These are phyloP conservation scores for Galeopterus variegatus DNA, from an alignment of 2,113 vertebrate genomes.

Conservation along the genomic window DNA sequence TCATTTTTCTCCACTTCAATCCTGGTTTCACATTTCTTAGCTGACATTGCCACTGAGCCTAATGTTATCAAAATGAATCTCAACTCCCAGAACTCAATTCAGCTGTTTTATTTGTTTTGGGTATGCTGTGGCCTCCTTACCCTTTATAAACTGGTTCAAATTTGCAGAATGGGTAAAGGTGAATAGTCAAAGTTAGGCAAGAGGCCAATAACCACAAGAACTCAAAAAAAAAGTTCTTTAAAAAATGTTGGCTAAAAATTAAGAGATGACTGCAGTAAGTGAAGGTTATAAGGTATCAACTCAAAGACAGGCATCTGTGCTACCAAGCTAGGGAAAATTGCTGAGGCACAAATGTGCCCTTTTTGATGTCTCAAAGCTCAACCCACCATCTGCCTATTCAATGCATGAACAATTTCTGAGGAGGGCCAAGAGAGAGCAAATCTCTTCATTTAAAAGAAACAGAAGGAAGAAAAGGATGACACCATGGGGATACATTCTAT, in stretches of 20 bases:
- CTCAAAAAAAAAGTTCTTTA: constrained; percentile 1
- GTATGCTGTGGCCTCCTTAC: background rate
- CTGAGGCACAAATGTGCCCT: constrained; percentile 61
- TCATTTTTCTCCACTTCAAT: background rate
- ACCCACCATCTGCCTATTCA: constrained; percentile 75
- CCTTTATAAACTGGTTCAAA: background rate
- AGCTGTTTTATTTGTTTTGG: background rate
- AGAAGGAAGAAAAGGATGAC: constrained; percentile 52
- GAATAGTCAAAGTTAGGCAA: background rate
- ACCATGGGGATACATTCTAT: constrained; percentile 59
- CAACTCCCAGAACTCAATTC: background rate
- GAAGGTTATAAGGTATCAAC: background rate
- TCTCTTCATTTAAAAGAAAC: constrained; percentile 66
- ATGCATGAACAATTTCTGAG: constrained; percentile 44
- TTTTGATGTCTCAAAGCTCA: constrained; percentile 68
- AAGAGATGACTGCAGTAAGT: constrained; percentile 35
- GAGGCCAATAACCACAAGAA: background rate
- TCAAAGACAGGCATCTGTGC: constrained; percentile 60
- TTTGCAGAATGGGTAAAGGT: background rate
- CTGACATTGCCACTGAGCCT: background rate
- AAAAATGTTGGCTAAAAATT: constrained; percentile 46
- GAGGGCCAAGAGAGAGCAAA: constrained; percentile 43
- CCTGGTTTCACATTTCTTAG: background rate
- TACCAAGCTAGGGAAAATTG: constrained; percentile 58
- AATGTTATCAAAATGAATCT: background rate